Conservation (phyloP, 2,888 invertebrate species). For the Pyrgus malvae region DNA sequence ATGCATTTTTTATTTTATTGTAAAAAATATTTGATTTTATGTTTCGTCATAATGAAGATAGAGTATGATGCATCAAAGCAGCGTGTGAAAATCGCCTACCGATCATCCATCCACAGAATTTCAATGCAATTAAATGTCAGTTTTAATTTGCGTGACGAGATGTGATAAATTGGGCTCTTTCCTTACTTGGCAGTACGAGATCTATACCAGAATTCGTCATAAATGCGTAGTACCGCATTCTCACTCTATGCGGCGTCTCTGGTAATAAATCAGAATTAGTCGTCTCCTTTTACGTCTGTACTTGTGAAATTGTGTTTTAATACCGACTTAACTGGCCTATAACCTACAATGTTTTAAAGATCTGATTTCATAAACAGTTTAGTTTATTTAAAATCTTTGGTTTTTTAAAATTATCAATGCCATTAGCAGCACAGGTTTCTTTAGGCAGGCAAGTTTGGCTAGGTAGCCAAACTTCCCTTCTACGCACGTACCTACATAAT, state of each 20-base stretch:
- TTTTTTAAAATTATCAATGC: too few relatives aligned
- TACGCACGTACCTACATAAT: too few relatives aligned
- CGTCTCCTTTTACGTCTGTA: conserved; percentile 13
- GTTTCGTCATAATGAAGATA: too few relatives aligned
- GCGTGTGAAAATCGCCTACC: conserved; percentile 4
- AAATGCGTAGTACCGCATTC: conserved; percentile 25
- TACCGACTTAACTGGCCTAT: neutral
- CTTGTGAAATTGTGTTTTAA: conserved; percentile 26
- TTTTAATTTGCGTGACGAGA: conserved; percentile 19
- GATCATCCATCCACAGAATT: conserved; percentile 12
- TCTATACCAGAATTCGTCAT: conserved; percentile 22
- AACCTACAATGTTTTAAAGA: neutral
- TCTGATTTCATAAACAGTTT: too few relatives aligned
- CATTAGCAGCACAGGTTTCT: too few relatives aligned
- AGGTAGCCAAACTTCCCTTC: too few relatives aligned
- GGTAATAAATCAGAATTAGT: conserved; percentile 29
- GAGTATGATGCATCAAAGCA: neutral
- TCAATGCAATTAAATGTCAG: conserved; percentile 22
- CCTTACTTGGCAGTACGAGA: conserved; percentile 10
- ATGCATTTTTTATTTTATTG: too few relatives aligned
- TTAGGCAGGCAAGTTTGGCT: too few relatives aligned
- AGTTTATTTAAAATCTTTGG: too few relatives aligned
- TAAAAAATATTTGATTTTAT: too few relatives aligned
- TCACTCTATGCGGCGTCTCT: conserved; percentile 13
- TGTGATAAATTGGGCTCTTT: conserved; percentile 20